Evolutionary conservation across 1,140 invertebrate species (phyloP), one percentile per base, ranked within the genome.

Genomic region (Cydia strobilella): DNA sequence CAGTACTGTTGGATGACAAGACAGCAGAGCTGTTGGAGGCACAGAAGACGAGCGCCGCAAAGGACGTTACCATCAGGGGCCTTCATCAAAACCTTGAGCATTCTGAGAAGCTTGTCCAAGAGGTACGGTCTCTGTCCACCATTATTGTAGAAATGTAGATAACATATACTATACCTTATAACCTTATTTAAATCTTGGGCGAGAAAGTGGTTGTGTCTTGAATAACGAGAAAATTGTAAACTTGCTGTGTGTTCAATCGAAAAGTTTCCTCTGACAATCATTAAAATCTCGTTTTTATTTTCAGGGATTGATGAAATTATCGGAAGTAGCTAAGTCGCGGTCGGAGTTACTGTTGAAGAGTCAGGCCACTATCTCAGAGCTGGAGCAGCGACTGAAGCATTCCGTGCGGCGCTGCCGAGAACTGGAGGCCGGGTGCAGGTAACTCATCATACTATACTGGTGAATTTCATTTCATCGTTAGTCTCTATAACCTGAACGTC

Each of bases 1-100:
- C 76, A 89, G 85, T 18, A 4, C 39, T 78, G 39, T 27, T 86
- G 54, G 72, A 73, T 3, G 80, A 85, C 2, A 86, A 86, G 72
- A 78, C 76, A 0, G 63, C 39, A 5, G 81, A 86, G 74, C 27
- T 90, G 42, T 13, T 20, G 3, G 65, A 77, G 23, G 73, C 75
- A 7, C 79, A 82, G 39, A 71, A 74, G 15, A 77, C 79, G 31
- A 78, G 78, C 59, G 76, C 78, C 18, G n/a, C 75, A 18, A 80
- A 82, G 15, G 80, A 83, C 31, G 45, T 13, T 0, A 75, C 75
- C 2, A 76, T 83, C 2, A 18, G 42, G 1, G 31, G 79, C n/a
- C 73, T 91, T 12, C 73, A 75, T 15, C 72, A 81, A 1, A 76
- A 86, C 20, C 74, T 90, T 20, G 69, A 80, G n/a, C 77, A 79